Evolutionary conservation across 2,797 vertebrate species (phyloP).

Genomic region (Cryptoprocta ferox): DNA sequence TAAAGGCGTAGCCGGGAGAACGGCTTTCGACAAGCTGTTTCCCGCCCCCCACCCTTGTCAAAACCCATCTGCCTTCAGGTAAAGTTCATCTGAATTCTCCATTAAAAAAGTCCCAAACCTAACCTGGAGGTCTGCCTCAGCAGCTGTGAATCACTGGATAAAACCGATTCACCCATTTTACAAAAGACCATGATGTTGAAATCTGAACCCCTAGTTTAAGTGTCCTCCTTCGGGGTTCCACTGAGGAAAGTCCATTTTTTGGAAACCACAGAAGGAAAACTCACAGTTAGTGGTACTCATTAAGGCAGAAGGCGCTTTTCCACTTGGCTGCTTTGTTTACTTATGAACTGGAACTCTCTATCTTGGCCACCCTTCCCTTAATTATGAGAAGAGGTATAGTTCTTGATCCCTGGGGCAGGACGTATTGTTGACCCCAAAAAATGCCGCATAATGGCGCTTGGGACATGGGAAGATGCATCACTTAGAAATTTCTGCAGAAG

Average conservation of each 20-base stretch:
- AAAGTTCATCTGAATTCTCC: slow-evolving; percentile 39
- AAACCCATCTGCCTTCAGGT: slow-evolving; percentile 31
- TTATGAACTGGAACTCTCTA: slow-evolving; percentile 45
- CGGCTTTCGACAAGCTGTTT: slow-evolving; percentile 54
- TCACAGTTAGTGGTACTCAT: slow-evolving; percentile 40
- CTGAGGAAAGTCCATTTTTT: slow-evolving; percentile 58
- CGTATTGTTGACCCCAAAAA: neutral
- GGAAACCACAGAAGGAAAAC: slow-evolving; percentile 67
- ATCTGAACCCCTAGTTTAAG: slow-evolving; percentile 63
- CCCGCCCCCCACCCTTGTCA: neutral
- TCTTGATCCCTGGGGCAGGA: neutral
- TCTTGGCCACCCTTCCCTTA: slow-evolving; percentile 44
- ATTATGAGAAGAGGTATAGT: slow-evolving; percentile 41
- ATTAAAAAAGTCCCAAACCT: neutral
- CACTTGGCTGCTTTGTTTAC: slow-evolving; percentile 71
- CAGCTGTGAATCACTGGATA: slow-evolving; percentile 40
- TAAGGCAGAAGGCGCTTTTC: slow-evolving; percentile 49
- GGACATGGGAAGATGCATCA: neutral
- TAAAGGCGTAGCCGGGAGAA: slow-evolving; percentile 13
- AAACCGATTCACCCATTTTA: neutral
- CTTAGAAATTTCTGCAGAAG: neutral
- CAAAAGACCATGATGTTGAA: slow-evolving; percentile 43
- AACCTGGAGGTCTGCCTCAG: neutral
- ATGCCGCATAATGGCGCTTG: slow-evolving; percentile 29
- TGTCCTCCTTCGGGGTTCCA: slow-evolving; percentile 73